A percentile compares a stretch with the other conserved stretches of the same genome.
Conservation (phyloP, 2,888 invertebrate species). For the Meganola albula region DNA sequence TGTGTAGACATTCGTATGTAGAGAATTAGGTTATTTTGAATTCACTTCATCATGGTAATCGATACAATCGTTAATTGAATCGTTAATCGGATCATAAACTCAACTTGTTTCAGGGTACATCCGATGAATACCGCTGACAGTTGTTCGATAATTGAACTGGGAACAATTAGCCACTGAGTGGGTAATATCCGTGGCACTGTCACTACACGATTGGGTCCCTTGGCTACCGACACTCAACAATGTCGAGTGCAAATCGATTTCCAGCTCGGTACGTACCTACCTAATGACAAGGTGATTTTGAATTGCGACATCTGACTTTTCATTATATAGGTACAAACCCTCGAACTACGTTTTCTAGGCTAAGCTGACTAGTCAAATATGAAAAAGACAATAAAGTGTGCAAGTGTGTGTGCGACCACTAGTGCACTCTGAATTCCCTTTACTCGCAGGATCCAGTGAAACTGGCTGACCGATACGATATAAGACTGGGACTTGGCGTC, state of each 20-base stretch:
- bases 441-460: no score
- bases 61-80: conserved; percentile 29
- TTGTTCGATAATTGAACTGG: conserved; percentile 73
- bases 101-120: conserved; percentile 48
- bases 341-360: no score
- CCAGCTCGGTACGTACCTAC: conserved; percentile 35
- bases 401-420: no score
- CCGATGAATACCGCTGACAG: conserved; percentile 57
- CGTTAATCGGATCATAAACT: conserved; percentile 38
- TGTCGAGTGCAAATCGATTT: conserved; percentile 64
- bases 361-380: no score
- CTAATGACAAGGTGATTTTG: conserved; percentile 24
- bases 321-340: no score
- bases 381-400: no score
- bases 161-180: conserved; percentile 74
- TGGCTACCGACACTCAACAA: conserved; percentile 51
- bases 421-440: no score
- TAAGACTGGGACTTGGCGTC: no score
- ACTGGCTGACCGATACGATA: no score
- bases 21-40: no score
- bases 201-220: conserved; percentile 57
- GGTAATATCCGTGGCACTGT: conserved; percentile 68
- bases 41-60: no score
- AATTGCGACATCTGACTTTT: conserved; percentile 23
- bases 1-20: no score